A percentile compares a stretch with the other conserved stretches of the same genome.
These are phyloP conservation scores for Platyscapa corneri DNA, from an alignment of 1,140 invertebrate genomes.

Conservation along the genomic window DNA sequence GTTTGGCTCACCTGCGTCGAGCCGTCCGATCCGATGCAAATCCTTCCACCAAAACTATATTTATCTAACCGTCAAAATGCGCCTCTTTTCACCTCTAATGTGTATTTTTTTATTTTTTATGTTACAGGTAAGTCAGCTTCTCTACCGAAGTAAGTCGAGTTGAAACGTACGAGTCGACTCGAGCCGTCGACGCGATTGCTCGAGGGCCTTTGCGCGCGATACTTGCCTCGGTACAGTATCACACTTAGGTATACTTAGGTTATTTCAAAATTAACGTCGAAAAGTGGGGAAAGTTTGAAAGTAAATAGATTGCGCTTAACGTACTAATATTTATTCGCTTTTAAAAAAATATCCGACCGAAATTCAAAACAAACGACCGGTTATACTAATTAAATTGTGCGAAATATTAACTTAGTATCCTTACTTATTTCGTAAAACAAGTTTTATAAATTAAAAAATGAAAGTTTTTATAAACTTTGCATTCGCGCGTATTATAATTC, in stretches of 20 bases:
- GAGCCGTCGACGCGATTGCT: too few relatives aligned
- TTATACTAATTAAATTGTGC: not conserved
- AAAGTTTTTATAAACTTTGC: not conserved
- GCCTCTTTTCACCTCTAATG: too few relatives aligned
- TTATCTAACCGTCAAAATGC: too few relatives aligned
- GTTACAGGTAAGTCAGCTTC: too few relatives aligned
- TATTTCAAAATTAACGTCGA: not conserved
- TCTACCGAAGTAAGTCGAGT: too few relatives aligned
- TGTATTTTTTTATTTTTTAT: too few relatives aligned
- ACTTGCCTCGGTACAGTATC: not conserved
- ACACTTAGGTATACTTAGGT: not conserved
- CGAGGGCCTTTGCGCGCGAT: not conserved
- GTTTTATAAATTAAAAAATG: not conserved
- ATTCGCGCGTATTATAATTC: too few relatives aligned
- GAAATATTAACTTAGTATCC: not conserved
- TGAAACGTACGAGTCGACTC: too few relatives aligned
- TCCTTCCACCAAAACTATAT: too few relatives aligned
- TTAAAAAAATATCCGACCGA: not conserved
- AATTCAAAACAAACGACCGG: not conserved
- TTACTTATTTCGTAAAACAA: not conserved
- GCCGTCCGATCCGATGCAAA: too few relatives aligned
- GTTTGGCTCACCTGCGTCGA: too few relatives aligned
- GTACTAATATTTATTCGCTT: not conserved
- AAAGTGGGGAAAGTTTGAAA: not conserved
- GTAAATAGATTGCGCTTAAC: not conserved